Base-by-base conservation (phyloP, 2,113 vertebrate species). In the Malurus elegans region DNA sequence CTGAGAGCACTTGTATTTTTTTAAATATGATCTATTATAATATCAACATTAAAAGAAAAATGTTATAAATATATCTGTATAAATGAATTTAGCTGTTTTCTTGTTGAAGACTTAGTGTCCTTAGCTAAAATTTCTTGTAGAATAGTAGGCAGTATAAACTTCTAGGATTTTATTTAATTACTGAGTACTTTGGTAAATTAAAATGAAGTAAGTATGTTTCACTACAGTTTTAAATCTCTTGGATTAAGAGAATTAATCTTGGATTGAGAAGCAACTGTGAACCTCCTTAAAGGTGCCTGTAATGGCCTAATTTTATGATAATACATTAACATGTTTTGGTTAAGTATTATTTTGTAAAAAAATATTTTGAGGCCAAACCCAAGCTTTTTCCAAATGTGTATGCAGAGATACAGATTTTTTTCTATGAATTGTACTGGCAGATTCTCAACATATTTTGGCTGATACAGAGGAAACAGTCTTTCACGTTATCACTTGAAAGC, bases 381-480 rank as follows among this genome's bases (percentile, higher is more conserved):
- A 61, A 13, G 38, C 26, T 80, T 94, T 81, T 61, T 74, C 51
- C 47, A 90, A 50, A 66, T 29, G 10, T 32, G 0, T 65, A 47
- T 85, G 28, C 51, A 66, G 54, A 54, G 6, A 56, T 12, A 29
- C 3, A 1, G 5, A 10, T 40, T 2, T 44, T 86, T 94, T 72
- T 18, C 53, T 76, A 60, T 82, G 21, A 60, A 38, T 66, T 74
- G 18, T 66, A 70, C 40, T 90, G 85, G 83, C 88, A 83, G 24
- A 48, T 86, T 83, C 82, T 83, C 79, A 94, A 86, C 90, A 40
- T 74, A 57, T 74, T 94, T 90, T 96, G 94, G 82, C 82, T 86
- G 40, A 78, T 90, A 47, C 4, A 38, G 19, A 20, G 28, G 38
- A 69, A 92, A 56, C 47, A 80, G 40, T 92, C 51, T 86, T 94